These are phyloP conservation scores for Adelosebastes latens DNA, from an alignment of 2,797 vertebrate species.

Conservation along the genomic window DNA sequence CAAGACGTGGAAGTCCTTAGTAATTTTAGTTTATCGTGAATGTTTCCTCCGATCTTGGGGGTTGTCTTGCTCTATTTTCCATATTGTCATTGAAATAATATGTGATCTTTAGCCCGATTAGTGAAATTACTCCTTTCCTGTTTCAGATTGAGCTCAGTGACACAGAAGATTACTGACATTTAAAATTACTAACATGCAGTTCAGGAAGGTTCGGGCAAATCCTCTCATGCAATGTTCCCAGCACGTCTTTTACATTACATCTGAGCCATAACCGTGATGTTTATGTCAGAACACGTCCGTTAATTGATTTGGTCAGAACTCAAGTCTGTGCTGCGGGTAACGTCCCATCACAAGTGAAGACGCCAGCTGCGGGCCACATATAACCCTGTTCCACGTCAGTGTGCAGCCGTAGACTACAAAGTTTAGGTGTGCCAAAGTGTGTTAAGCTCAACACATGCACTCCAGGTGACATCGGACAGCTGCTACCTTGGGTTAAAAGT, in stretches of 20 bases:
- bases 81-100: constrained; percentile 63
- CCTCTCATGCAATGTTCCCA: not conserved
- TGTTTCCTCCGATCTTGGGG: constrained; percentile 9
- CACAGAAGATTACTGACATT: constrained; percentile 63
- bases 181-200: constrained; percentile 59
- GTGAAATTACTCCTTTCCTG: constrained; percentile 62
- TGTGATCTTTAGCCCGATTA: constrained; percentile 63
- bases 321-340: constrained; percentile 51
- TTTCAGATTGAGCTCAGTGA: constrained; percentile 50
- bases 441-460: constrained; percentile 77
- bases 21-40: not conserved
- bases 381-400: constrained; percentile 64
- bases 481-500: constrained; percentile 67
- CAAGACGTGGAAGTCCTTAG: not conserved
- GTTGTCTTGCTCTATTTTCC: constrained; percentile 37
- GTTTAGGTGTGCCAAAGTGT: constrained; percentile 72
- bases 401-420: constrained; percentile 61
- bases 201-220: constrained; percentile 30
- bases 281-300: constrained; percentile 69
- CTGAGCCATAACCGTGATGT: constrained; percentile 36
- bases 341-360: constrained; percentile 57
- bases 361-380: constrained; percentile 69
- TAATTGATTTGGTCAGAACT: constrained; percentile 67
- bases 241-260: constrained; percentile 28
- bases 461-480: constrained; percentile 75